Evolutionary conservation across 2,888 invertebrate genomes (phyloP).

Genomic region (Coremacera marginata): DNA sequence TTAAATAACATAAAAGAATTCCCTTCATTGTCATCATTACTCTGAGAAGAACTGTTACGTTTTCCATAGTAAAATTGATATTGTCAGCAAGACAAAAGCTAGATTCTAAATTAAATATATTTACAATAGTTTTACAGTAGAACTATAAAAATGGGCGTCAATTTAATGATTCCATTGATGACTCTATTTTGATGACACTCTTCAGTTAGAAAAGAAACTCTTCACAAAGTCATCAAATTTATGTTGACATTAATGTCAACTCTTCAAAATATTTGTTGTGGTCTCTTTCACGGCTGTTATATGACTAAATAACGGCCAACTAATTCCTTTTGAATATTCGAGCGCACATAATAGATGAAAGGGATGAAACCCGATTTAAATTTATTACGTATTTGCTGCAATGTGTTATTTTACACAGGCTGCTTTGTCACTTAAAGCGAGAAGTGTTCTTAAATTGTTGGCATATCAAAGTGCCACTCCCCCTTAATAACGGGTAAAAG

Average conservation of each 20-base stretch:
- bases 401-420: background rate
- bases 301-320: background rate
- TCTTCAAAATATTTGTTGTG: constrained; percentile 34
- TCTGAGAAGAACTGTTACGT: no score
- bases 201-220: constrained; percentile 27
- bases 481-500: background rate
- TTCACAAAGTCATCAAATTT: constrained; percentile 55
- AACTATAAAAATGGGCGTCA: constrained; percentile 29
- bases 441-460: background rate
- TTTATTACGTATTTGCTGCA: background rate
- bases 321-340: constrained; percentile 12
- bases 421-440: background rate
- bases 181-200: background rate
- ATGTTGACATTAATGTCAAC: constrained; percentile 61
- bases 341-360: background rate
- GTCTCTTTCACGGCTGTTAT: background rate
- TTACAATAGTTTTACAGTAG: no score
- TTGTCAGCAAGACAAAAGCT: background rate
- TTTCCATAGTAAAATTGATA: background rate
- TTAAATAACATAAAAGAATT: no score
- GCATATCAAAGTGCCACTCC: background rate
- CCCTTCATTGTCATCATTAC: no score
- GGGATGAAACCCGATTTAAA: constrained; percentile 18
- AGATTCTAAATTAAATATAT: background rate
- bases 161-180: constrained; percentile 5